Evolutionary conservation across 2,888 invertebrate genomes (phyloP).

Genomic region (Idaea aversata): DNA sequence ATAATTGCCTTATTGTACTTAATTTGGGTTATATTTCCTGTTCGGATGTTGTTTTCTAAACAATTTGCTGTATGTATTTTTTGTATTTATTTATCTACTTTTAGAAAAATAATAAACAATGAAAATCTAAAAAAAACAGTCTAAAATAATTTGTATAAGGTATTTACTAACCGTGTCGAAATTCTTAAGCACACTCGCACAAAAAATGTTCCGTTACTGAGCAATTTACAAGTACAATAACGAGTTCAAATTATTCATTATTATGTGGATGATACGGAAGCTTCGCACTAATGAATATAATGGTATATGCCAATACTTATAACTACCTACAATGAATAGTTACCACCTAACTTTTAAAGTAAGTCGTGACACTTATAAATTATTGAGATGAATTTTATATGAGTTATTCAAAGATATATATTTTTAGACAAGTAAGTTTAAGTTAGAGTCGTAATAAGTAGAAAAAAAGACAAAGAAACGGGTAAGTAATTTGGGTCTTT

Average conservation of each 20-base stretch:
- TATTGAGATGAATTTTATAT: not conserved
- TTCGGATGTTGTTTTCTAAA: not conserved
- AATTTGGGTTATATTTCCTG: not conserved
- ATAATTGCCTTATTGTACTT: not conserved
- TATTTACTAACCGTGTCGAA: slow-evolving; percentile 25
- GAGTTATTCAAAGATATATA: not conserved
- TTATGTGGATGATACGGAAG: slow-evolving; percentile 40
- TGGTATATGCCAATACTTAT: slow-evolving; percentile 38
- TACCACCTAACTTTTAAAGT: not conserved
- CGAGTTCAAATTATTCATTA: slow-evolving; percentile 31
- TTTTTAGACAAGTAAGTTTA: not conserved
- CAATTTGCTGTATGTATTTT: not conserved
- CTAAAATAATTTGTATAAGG: not conserved
- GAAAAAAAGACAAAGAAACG: not conserved
- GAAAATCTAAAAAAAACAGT: not conserved
- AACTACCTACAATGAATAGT: not conserved
- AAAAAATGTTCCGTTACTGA: slow-evolving; percentile 47
- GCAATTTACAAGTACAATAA: slow-evolving; percentile 40
- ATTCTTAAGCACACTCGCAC: slow-evolving; percentile 26
- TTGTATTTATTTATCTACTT: not conserved
- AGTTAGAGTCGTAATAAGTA: not conserved
- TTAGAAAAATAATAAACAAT: not conserved
- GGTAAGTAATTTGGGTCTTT: not conserved
- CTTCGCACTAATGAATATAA: slow-evolving; percentile 32
- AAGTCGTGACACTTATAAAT: not conserved